phyloP scores from a whole-genome alignment of 2,113 vertebrate species.

The Solea senegalensis region DNA sequence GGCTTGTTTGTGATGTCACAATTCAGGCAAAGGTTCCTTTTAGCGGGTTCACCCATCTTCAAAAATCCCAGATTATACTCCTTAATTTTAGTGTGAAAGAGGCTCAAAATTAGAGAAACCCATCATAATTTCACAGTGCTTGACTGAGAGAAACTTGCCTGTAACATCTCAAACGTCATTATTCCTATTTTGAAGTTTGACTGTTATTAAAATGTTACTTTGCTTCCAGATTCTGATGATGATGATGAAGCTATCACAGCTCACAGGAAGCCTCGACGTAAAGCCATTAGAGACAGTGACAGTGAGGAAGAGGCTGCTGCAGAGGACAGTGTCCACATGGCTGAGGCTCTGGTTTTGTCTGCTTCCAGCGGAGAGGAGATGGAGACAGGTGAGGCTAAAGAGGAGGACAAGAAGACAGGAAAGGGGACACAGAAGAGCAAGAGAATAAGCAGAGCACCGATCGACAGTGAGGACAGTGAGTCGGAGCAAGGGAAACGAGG shows the following conservation, averaged over 20 bases:
- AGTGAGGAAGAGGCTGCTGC: conserved; percentile 73
- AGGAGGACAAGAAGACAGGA: conserved; percentile 50
- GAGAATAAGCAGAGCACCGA: conserved; percentile 57
- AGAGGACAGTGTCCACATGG: conserved; percentile 45
- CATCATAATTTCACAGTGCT: no score
- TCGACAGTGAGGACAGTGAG: conserved; percentile 74
- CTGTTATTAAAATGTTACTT: not conserved
- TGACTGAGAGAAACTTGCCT: no score
- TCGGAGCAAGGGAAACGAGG: conserved; percentile 12
- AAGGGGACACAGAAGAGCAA: conserved; percentile 47
- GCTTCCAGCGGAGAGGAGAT: conserved; percentile 53
- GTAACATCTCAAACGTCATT: not conserved
- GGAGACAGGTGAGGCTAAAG: conserved; percentile 39
- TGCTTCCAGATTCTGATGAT: conserved; percentile 87
- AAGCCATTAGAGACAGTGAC: conserved; percentile 89
- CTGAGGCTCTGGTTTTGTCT: conserved; percentile 45
- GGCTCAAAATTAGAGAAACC: no score
- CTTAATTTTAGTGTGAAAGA: no score
- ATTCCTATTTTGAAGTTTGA: accelerated
- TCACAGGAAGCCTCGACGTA: conserved; percentile 84
- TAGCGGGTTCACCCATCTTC: no score
- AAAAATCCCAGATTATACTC: no score
- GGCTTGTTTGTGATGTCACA: no score
- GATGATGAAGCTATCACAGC: conserved; percentile 84
- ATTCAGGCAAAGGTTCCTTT: no score